Conservation (phyloP, 2,797 vertebrate genomes). For the Pipistrellus pygmaeus region DNA sequence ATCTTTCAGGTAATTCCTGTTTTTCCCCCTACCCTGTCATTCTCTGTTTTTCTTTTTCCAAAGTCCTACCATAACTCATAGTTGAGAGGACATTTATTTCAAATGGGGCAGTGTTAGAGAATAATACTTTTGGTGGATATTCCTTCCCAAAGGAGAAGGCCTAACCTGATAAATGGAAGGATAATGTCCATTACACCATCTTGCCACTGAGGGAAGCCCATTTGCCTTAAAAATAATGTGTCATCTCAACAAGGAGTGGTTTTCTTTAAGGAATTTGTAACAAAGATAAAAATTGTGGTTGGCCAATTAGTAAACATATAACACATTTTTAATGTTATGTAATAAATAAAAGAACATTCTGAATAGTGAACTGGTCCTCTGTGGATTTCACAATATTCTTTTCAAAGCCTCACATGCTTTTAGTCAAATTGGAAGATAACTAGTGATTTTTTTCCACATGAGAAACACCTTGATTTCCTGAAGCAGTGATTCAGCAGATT, state of each 20-base stretch:
- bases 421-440: neutral
- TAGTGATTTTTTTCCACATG: neutral
- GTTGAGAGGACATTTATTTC: slow-evolving; percentile 1
- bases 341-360: neutral
- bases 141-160: neutral
- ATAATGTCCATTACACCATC: neutral
- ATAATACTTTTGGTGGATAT: neutral
- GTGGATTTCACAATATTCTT: neutral
- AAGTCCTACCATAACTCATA: neutral
- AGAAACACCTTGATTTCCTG: slow-evolving; percentile 37
- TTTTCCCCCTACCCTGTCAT: neutral
- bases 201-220: neutral
- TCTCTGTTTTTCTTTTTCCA: neutral
- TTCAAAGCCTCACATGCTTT: neutral
- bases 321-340: neutral
- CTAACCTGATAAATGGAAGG: neutral
- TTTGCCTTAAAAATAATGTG: slow-evolving; percentile 34
- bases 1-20: neutral
- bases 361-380: neutral
- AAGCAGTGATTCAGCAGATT: slow-evolving; percentile 58
- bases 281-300: slow-evolving; percentile 17
- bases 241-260: neutral
- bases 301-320: slow-evolving; percentile 39
- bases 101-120: neutral
- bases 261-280: slow-evolving; percentile 45